These are phyloP conservation scores for Corvus moneduloides DNA, from an alignment of 2,113 vertebrate genomes.

Conservation along the genomic window DNA sequence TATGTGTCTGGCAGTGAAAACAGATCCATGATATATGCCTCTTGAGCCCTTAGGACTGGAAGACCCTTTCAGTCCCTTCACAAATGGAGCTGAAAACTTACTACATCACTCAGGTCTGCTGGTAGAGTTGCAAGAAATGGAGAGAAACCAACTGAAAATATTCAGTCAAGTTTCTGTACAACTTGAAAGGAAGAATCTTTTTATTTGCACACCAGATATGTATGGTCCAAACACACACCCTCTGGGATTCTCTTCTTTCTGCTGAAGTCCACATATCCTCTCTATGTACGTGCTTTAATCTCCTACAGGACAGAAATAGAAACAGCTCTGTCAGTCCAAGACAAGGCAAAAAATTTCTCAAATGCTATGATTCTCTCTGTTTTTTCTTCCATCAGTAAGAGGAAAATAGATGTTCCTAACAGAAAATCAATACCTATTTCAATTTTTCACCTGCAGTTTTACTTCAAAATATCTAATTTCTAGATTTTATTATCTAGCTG, in stretches of 20 bases:
- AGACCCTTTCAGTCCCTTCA: not conserved
- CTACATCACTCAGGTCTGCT: not conserved
- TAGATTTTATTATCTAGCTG: not conserved
- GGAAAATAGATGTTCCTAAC: not conserved
- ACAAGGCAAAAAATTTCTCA: not conserved
- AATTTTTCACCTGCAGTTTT: not conserved
- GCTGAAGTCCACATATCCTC: not conserved
- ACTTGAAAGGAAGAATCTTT: not conserved
- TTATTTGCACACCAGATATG: not conserved
- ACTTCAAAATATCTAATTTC: not conserved
- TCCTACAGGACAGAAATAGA: not conserved
- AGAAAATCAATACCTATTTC: not conserved
- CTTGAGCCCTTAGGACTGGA: not conserved
- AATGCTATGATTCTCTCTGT: not conserved
- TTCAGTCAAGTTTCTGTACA: not conserved
- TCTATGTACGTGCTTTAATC: not conserved
- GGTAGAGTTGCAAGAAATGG: not conserved
- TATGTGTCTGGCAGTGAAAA: not conserved
- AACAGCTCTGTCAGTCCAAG: not conserved
- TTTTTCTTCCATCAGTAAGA: not conserved
- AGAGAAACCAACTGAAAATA: not conserved
- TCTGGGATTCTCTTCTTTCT: not conserved
- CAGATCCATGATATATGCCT: not conserved
- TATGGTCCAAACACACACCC: not conserved
- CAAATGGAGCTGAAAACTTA: not conserved